Evolutionary conservation across 2,113 vertebrate species (phyloP).

Genomic region (Ammodytes marinus): DNA sequence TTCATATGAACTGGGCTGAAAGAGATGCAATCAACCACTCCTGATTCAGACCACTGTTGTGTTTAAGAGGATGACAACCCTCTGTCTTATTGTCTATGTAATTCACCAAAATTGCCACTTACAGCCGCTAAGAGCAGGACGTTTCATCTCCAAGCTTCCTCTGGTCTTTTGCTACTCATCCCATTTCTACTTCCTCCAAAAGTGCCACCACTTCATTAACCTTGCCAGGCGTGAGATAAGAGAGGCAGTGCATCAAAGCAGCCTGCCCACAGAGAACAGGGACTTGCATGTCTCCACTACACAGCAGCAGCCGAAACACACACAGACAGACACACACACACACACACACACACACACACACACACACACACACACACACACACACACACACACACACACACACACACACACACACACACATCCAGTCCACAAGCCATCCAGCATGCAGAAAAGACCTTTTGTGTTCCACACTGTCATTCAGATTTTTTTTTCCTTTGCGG

Average conservation of each 20-base stretch:
- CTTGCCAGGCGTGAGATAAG: conserved; percentile 87
- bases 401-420: conserved; percentile 57
- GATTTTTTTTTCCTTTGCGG: conserved; percentile 21
- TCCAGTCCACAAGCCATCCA: conserved; percentile 64
- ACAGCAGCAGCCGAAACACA: conserved; percentile 59
- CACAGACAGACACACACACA: conserved; percentile 50
- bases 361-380: conserved; percentile 66
- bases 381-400: not conserved
- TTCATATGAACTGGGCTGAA: conserved; percentile 81
- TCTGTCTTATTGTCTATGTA: conserved; percentile 86
- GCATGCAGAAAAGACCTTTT: conserved; percentile 71
- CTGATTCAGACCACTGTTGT: conserved; percentile 81
- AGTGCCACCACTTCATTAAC: conserved; percentile 89
- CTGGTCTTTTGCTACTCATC: conserved; percentile 86
- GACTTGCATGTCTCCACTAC: conserved; percentile 71
- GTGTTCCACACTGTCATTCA: conserved; percentile 73
- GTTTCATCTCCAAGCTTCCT: conserved; percentile 88
- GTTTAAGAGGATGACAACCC: conserved; percentile 85
- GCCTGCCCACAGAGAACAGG: conserved; percentile 83
- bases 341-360: conserved; percentile 57
- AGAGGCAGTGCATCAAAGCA: conserved; percentile 86
- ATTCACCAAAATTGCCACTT: conserved; percentile 89
- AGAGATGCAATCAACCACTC: conserved; percentile 85
- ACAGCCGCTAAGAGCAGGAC: conserved; percentile 82
- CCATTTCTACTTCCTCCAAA: conserved; percentile 87